Percentiles rank a stretch among this genome's conserved stretches.
These are phyloP conservation scores for Toxotes chatareus DNA, from an alignment of 2,113 vertebrate genomes.

Conservation along the genomic window DNA sequence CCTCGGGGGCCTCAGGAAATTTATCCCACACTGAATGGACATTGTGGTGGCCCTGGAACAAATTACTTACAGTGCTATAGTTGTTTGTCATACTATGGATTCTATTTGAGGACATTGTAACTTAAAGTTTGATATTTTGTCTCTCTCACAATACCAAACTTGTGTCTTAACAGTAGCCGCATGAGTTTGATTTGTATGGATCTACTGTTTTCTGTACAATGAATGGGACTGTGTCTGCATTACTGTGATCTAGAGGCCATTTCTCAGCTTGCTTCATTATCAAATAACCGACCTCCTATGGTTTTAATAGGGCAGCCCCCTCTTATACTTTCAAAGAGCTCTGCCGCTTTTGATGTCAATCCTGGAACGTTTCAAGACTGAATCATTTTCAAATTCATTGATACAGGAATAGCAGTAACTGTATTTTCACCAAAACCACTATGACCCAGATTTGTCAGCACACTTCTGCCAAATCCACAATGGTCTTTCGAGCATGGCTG, in stretches of 20 bases:
- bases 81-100: neutral
- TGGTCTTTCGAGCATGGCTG: no score
- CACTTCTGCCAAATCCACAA: neutral
- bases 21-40: neutral
- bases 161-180: neutral
- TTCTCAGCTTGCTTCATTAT: neutral
- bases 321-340: neutral
- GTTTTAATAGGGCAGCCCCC: neutral
- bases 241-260: neutral
- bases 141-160: neutral
- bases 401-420: neutral
- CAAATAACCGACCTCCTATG: neutral
- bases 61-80: neutral
- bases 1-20: conserved; percentile 33
- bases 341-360: neutral
- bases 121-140: neutral
- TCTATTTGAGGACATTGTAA: conserved; percentile 1
- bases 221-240: neutral
- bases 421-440: neutral
- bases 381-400: neutral
- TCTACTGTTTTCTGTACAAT: neutral
- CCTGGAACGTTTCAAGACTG: neutral
- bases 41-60: conserved; percentile 3
- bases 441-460: neutral
- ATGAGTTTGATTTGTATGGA: neutral